Conservation (phyloP, 1,140 invertebrate genomes). For the Tenebrio molitor region DNA sequence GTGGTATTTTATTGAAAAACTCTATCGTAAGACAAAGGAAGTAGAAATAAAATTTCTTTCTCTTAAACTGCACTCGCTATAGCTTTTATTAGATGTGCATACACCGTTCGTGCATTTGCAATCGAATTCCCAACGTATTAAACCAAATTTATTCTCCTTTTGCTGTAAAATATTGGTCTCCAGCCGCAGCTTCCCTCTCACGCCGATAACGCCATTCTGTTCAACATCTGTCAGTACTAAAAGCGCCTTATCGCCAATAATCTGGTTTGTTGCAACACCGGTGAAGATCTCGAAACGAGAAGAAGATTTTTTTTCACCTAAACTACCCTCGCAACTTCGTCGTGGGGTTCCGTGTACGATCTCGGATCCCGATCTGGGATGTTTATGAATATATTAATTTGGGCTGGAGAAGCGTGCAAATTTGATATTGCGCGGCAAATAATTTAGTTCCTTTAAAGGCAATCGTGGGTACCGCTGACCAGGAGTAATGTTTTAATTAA, state of each 20-base stretch:
- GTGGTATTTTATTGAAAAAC: no score
- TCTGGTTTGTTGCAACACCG: neutral
- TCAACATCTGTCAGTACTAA: slow-evolving; percentile 1
- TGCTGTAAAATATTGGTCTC: no score
- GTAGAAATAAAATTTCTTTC: no score
- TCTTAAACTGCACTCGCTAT: no score
- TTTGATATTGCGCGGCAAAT: slow-evolving; percentile 3
- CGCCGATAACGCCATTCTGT: neutral
- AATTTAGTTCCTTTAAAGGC: slow-evolving; percentile 21
- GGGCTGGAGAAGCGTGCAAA: neutral
- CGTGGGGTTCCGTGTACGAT: no score
- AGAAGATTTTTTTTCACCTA: no score
- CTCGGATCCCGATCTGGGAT: neutral
- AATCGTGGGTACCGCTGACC: slow-evolving; percentile 23
- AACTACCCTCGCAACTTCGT: no score
- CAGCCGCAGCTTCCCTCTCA: neutral
- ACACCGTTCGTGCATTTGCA: no score
- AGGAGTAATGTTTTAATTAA: slow-evolving; percentile 60
- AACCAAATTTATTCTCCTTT: no score
- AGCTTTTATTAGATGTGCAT: no score
- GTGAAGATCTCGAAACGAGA: neutral
- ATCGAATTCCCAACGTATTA: no score
- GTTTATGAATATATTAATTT: neutral
- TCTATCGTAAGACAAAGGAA: no score
- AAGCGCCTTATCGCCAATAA: neutral